Base-by-base conservation (phyloP, 2,797 vertebrate genomes). In the Anisognathus igniventris region DNA sequence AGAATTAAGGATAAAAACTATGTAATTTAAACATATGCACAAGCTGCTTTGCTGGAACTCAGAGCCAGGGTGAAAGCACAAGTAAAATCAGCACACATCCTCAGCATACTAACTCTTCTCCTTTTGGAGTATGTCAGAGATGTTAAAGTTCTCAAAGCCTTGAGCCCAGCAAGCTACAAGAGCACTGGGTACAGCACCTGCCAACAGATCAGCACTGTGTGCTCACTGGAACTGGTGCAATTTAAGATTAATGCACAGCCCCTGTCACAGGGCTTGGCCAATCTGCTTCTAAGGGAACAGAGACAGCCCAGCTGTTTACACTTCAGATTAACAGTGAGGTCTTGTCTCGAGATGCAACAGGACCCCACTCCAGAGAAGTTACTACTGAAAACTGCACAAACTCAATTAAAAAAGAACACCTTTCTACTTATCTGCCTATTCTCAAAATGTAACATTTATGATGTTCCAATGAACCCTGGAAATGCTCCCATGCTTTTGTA, bases 41-140 rank as follows among this genome's bases (percentile, higher is more conserved):
- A 45, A 67, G 10, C 6, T 14, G 14, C n/a, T 86, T 51, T 31
- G 19, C 53, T 53, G 60, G 73, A 85, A 85, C 27, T 57, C 40
- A 19, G 68, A 80, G 30, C 2, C 2, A 72, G 9, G 3, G 1
- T 61, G 28, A 47, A 86, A 50, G 31, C 3, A 42, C 0, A 0
- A 53, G 6, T 35, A 30, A 70, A 76, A 65, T 19, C 3, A 58
- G 21, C 51, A 64, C 14, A 19, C 8, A 9, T 28, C 25, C 64
- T 64, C n/a, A 45, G 42, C 9, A 24, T 2, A 74, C 4, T 10
- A 64, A 35, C 18, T 39, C 18, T 61, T 10, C 17, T 62, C 14
- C 23, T 88, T 65, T 13, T 37, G 22, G 39, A 72, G 14, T 1
- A 60, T 8, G 9, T 20, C 2, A 1, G 66, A 44, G 33, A 21